Conservation (phyloP, 2,113 vertebrate genomes). For the Myrmophylax atrothorax region DNA sequence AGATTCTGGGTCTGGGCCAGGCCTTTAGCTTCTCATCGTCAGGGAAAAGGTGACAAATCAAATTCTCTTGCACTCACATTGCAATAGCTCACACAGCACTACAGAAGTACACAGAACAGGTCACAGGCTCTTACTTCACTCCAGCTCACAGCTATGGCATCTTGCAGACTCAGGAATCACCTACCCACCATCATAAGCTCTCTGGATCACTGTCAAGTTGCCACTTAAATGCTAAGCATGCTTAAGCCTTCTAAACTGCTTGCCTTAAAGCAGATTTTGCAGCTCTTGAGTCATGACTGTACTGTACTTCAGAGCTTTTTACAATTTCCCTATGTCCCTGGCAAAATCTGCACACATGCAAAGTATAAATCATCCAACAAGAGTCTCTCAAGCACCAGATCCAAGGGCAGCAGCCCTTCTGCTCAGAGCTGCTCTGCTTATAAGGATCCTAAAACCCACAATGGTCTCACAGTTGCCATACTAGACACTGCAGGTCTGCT, state of each 20-base stretch:
- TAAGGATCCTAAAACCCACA: neutral
- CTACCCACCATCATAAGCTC: neutral
- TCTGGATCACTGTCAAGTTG: constrained; percentile 7
- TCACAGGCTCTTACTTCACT: neutral
- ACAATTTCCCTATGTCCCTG: neutral
- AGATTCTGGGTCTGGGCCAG: neutral
- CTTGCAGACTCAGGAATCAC: neutral
- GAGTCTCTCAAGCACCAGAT: neutral
- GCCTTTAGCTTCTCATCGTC: neutral
- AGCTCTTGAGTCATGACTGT: neutral
- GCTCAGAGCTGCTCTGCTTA: neutral
- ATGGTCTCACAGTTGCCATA: neutral
- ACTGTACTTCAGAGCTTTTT: neutral
- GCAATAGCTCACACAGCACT: neutral
- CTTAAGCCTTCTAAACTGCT: neutral
- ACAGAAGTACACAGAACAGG: neutral
- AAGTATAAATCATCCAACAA: neutral
- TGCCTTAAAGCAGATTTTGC: constrained; percentile 6
- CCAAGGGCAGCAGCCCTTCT: neutral
- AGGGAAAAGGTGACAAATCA: neutral
- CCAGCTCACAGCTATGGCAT: neutral
- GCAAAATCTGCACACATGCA: neutral
- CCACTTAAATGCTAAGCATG: neutral
- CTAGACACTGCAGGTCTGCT: neutral
- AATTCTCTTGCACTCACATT: neutral